phyloP scores from a whole-genome alignment of 2,113 vertebrate species.

The Cyrtonyx montezumae region DNA sequence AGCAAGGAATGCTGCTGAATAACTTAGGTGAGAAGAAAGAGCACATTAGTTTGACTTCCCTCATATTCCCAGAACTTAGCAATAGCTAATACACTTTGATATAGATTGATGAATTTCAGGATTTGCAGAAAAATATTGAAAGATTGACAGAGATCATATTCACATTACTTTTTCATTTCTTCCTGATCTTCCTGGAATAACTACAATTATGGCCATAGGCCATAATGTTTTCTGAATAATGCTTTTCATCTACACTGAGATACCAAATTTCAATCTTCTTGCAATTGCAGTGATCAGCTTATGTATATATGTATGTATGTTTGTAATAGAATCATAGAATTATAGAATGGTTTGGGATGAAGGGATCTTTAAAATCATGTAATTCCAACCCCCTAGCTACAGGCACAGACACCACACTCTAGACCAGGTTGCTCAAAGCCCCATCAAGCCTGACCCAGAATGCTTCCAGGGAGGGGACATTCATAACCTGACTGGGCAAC shows the following conservation, averaged over 20 bases:
- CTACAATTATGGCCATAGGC: background rate
- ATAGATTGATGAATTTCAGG: background rate
- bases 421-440: too few species aligned
- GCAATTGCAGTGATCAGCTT: background rate
- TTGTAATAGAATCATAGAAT: background rate
- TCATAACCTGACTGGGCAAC: too few species aligned
- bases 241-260: background rate
- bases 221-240: background rate
- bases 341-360: too few species aligned
- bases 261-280: background rate
- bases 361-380: too few species aligned
- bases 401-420: too few species aligned
- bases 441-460: too few species aligned
- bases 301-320: background rate
- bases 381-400: too few species aligned
- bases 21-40: background rate
- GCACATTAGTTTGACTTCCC: background rate
- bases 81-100: rapidly evolving
- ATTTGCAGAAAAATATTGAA: background rate
- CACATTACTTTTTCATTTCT: background rate
- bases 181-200: background rate
- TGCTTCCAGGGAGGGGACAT: too few species aligned
- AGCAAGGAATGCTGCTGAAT: background rate
- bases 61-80: background rate
- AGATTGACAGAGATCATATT: background rate